These are phyloP conservation scores for Archilochus colubris DNA, from an alignment of 2,113 vertebrate genomes.

Conservation along the genomic window DNA sequence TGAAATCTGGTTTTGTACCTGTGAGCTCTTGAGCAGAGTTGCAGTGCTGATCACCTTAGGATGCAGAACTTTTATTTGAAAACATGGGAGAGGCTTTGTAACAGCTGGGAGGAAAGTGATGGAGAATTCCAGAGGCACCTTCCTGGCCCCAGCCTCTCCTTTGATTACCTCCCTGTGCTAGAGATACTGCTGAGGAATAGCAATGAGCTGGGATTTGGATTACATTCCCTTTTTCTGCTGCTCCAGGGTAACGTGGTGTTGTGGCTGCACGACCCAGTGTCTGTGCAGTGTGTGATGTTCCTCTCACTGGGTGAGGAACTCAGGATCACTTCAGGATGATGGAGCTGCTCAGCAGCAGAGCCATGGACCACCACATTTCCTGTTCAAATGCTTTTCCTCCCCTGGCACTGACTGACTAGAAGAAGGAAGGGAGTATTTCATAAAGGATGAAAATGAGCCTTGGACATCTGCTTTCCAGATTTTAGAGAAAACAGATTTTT, in stretches of 20 bases:
- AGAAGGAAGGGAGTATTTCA: background rate
- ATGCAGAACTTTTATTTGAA: background rate
- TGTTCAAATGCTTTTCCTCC: background rate
- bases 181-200: background rate
- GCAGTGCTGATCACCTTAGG: fast-evolving
- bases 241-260: background rate
- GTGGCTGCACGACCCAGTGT: background rate
- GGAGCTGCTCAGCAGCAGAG: background rate
- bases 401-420: background rate
- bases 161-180: background rate
- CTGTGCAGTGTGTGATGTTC: background rate
- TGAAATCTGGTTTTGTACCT: background rate
- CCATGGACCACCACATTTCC: background rate
- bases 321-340: background rate
- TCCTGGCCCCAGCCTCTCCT: background rate
- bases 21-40: background rate
- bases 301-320: background rate
- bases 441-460: background rate
- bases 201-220: background rate
- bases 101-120: background rate
- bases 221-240: background rate
- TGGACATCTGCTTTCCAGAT: conserved; percentile 6
- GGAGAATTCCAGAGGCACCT: background rate
- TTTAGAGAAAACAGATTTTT: background rate
- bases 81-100: background rate